phyloP scores from a whole-genome alignment of 2,797 vertebrate species.

The Karalla daura region DNA sequence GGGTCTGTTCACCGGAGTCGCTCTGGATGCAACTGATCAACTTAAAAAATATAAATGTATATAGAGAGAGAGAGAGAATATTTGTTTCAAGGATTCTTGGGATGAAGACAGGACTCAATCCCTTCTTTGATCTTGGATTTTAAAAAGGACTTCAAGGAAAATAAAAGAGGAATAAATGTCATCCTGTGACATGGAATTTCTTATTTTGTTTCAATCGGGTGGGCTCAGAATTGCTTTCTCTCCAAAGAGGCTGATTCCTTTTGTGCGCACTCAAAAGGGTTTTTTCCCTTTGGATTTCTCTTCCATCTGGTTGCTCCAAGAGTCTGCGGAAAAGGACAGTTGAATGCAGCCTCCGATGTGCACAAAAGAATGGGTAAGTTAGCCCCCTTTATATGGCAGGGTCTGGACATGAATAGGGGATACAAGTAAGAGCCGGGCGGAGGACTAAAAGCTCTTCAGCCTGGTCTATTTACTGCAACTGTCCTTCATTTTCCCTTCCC shows the following conservation, averaged over 20 bases:
- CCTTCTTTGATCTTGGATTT: constrained; percentile 72
- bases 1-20: constrained; percentile 68
- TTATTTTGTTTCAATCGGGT: constrained; percentile 83
- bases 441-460: constrained; percentile 75
- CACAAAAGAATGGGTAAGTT: constrained; percentile 99
- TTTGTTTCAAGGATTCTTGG: constrained; percentile 73
- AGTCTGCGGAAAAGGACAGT: constrained; percentile 93
- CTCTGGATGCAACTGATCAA: constrained; percentile 84
- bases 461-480: constrained; percentile 64
- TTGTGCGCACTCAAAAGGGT: constrained; percentile 88
- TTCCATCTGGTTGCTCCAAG: constrained; percentile 93
- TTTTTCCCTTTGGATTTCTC: constrained; percentile 91
- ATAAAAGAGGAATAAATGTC: constrained; percentile 64
- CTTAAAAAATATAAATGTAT: constrained; percentile 68
- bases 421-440: constrained; percentile 69
- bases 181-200: constrained; percentile 86
- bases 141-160: constrained; percentile 55
- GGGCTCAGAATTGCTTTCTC: constrained; percentile 82
- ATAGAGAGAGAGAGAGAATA: too few relatives aligned
- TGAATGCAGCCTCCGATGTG: constrained; percentile 99
- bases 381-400: constrained; percentile 84
- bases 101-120: constrained; percentile 57
- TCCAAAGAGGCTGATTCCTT: constrained; percentile 84
- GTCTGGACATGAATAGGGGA: constrained; percentile 83
- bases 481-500: constrained; percentile 58